Evolutionary conservation across 2,113 vertebrate genomes (phyloP).

Genomic region (Entomyzon cyanotis): DNA sequence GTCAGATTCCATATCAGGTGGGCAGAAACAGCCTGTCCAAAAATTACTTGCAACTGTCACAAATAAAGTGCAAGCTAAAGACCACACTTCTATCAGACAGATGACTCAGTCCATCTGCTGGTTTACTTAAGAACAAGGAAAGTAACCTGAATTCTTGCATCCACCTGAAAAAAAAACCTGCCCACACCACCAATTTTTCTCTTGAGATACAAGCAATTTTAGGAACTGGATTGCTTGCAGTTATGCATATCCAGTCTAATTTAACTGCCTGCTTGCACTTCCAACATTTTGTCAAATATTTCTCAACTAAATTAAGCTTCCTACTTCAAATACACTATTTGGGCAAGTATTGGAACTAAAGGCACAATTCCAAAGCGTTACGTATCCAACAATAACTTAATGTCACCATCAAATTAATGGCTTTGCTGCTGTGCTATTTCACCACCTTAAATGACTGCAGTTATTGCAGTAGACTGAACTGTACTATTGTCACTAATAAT

Average conservation of each 20-base stretch:
- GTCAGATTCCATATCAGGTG: background rate
- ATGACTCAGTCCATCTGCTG: constrained; percentile 56
- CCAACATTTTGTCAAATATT: constrained; percentile 36
- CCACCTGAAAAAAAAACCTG: constrained; percentile 20
- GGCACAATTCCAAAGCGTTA: background rate
- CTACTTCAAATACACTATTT: background rate
- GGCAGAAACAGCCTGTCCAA: constrained; percentile 1
- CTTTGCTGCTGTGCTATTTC: background rate
- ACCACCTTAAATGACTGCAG: background rate
- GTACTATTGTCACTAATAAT: background rate
- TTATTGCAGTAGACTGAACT: background rate
- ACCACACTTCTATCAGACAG: constrained; percentile 48
- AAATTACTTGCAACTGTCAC: constrained; percentile 46
- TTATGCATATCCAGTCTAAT: background rate
- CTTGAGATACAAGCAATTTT: constrained; percentile 16
- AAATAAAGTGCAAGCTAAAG: constrained; percentile 27
- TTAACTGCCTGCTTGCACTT: constrained; percentile 23
- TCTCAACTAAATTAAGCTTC: constrained; percentile 13
- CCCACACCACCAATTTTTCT: constrained; percentile 8
- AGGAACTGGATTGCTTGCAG: background rate
- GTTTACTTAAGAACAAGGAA: constrained; percentile 28
- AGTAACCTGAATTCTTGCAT: constrained; percentile 48
- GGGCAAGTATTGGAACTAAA: background rate
- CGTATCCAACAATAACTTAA: background rate
- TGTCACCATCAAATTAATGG: background rate